phyloP scores from a whole-genome alignment of 2,113 vertebrate genomes.

The Columba livia region DNA sequence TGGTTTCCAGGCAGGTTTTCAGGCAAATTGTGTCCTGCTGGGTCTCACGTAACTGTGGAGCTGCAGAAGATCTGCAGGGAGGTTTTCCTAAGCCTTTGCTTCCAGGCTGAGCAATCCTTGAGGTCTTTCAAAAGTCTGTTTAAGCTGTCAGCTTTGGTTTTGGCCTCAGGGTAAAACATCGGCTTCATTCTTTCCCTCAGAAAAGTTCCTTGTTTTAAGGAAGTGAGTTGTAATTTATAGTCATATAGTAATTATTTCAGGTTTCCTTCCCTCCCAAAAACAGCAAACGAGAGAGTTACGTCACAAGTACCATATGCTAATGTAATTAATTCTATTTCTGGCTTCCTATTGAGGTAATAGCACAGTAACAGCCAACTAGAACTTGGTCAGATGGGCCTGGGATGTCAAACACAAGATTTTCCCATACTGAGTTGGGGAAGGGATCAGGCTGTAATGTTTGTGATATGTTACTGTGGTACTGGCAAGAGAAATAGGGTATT shows the following conservation, averaged over 20 bases:
- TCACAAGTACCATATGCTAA: slow-evolving; percentile 31
- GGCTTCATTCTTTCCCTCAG: neutral
- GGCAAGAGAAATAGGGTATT: neutral
- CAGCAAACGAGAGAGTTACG: neutral
- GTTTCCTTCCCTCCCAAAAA: slow-evolving; percentile 51
- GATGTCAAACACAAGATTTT: slow-evolving; percentile 27
- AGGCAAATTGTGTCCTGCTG: slow-evolving; percentile 14
- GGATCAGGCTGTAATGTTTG: neutral
- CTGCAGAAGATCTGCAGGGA: neutral
- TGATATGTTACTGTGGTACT: neutral
- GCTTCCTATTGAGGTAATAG: slow-evolving; percentile 34
- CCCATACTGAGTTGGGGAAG: neutral
- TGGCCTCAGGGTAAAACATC: slow-evolving; percentile 25
- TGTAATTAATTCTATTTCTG: slow-evolving; percentile 61
- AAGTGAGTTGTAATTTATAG: slow-evolving; percentile 26
- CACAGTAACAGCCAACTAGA: neutral
- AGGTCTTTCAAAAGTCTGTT: slow-evolving; percentile 44
- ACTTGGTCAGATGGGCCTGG: slow-evolving; percentile 9
- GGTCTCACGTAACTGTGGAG: neutral
- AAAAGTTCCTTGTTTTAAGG: slow-evolving; percentile 33
- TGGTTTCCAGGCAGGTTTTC: slow-evolving; percentile 28
- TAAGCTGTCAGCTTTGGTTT: slow-evolving; percentile 52
- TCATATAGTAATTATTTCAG: slow-evolving; percentile 44
- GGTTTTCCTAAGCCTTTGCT: slow-evolving; percentile 44
- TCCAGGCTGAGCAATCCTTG: slow-evolving; percentile 51